Evolutionary conservation across 2,888 invertebrate genomes (phyloP).

Genomic region (Loripinus fragilis): DNA sequence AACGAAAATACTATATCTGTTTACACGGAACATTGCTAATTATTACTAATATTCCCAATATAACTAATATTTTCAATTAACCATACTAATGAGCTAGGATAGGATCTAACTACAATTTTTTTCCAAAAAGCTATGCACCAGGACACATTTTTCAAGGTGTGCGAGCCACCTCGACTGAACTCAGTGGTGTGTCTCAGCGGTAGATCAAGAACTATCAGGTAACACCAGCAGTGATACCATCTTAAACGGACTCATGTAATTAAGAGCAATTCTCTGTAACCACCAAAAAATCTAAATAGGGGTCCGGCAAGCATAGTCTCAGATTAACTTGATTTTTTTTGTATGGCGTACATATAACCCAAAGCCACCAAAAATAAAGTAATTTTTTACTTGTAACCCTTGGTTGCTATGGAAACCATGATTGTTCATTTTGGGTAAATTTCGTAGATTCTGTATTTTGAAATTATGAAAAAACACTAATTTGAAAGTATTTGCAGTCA

Average conservation of each 20-base stretch:
- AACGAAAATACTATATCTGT: not conserved
- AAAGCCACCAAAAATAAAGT: too few species aligned
- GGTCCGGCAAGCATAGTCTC: too few species aligned
- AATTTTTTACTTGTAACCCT: too few species aligned
- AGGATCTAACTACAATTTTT: not conserved
- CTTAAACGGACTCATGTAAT: constrained; percentile 49
- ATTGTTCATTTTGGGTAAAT: too few species aligned
- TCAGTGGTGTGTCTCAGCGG: constrained; percentile 54
- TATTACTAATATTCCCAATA: constrained; percentile 12
- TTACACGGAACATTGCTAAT: constrained; percentile 14
- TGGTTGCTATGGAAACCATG: too few species aligned
- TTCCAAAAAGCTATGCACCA: not conserved
- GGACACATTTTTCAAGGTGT: constrained; percentile 17
- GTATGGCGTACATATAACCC: too few species aligned
- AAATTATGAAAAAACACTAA: too few species aligned
- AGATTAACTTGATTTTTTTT: too few species aligned
- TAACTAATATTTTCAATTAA: constrained; percentile 17
- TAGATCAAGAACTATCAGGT: constrained; percentile 56
- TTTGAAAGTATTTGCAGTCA: too few species aligned
- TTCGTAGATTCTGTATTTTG: too few species aligned
- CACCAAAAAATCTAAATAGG: too few species aligned
- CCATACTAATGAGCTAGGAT: constrained; percentile 7
- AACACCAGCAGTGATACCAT: constrained; percentile 46
- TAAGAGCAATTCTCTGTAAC: too few species aligned
- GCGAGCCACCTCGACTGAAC: constrained; percentile 5